These are phyloP conservation scores for Semnornis frantzii DNA, from an alignment of 2,113 vertebrate genomes.

Conservation along the genomic window DNA sequence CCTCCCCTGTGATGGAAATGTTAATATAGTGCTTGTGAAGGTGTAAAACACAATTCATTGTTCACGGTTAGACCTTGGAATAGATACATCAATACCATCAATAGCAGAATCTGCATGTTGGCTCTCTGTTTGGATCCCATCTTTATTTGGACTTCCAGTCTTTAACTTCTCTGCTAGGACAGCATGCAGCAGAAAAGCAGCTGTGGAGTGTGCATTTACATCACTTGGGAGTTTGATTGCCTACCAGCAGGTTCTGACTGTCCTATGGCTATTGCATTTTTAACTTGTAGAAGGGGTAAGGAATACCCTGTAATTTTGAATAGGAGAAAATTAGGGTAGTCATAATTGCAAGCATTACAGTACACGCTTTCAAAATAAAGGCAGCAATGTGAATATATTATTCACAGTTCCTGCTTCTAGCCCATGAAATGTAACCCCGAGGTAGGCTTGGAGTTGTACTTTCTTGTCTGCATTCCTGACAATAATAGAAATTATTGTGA, in stretches of 20 bases:
- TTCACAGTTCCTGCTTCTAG: not conserved
- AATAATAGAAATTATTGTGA: slow-evolving; percentile 26
- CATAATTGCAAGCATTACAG: not conserved
- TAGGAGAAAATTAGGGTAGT: not conserved
- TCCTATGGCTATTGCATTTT: not conserved
- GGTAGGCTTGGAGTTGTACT: not conserved
- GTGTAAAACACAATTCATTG: not conserved
- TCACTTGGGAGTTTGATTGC: not conserved
- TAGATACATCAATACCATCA: not conserved
- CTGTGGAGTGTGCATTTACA: not conserved
- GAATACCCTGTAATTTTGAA: slow-evolving; percentile 7
- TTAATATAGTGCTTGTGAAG: not conserved
- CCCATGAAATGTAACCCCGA: not conserved
- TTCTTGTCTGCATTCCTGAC: not conserved
- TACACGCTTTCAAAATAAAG: slow-evolving; percentile 16
- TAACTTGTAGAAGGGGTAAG: not conserved
- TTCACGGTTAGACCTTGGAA: not conserved
- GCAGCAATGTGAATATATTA: not conserved
- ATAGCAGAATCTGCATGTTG: not conserved
- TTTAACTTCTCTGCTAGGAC: not conserved
- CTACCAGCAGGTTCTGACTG: not conserved
- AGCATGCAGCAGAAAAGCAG: not conserved
- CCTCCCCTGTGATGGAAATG: not conserved
- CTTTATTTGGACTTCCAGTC: not conserved
- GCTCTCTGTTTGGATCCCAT: not conserved